Conservation (phyloP, 2,888 invertebrate genomes). For the Ceraclea dissimilis region DNA sequence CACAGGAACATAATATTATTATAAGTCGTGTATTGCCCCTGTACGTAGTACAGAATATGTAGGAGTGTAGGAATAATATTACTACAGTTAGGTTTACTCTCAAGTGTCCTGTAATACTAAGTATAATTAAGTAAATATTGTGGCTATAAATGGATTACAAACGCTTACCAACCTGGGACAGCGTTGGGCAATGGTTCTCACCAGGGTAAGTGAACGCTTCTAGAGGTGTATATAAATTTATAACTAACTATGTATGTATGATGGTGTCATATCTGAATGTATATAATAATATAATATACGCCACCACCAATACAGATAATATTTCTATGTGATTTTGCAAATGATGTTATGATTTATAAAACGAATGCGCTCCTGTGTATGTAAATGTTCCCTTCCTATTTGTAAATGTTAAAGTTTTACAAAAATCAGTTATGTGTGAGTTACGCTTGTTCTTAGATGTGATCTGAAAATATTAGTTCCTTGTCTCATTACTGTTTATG, state of each 20-base stretch:
- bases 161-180: constrained; percentile 26
- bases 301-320: constrained; percentile 12
- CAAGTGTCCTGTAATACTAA: background rate
- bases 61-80: no score
- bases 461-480: background rate
- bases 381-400: constrained; percentile 2
- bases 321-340: constrained; percentile 5
- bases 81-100: no score
- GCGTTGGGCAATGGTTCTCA: constrained; percentile 26
- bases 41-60: no score
- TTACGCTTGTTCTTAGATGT: background rate
- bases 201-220: constrained; percentile 26
- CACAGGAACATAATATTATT: no score
- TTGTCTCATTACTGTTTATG: background rate
- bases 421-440: background rate
- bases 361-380: constrained; percentile 5
- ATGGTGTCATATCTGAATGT: background rate
- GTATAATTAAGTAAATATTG: constrained; percentile 17
- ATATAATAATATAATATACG: background rate
- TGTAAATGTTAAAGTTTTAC: background rate
- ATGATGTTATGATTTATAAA: background rate
- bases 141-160: constrained; percentile 26
- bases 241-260: background rate
- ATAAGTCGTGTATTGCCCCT: no score
- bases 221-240: constrained; percentile 24